A percentile compares a stretch with the other conserved stretches of the same genome.
Conservation (phyloP, 1,140 invertebrate genomes). For the Bombyx mori region ASM3026992v2 NC_085118.1:11432501-11433000, state of each 20-base stretch:
- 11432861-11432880: conserved; percentile 11
- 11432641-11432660: conserved; percentile 4
- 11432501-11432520: too few species aligned
- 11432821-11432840: conserved; percentile 12
- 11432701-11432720: conserved; percentile 27
- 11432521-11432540: too few species aligned
- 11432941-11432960: conserved; percentile 2
- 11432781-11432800: conserved; percentile 38
- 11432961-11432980: not conserved
- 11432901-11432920: too few species aligned
- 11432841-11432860: conserved; percentile 9
- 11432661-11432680: conserved; percentile 28
- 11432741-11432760: conserved; percentile 45
- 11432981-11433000: too few species aligned
- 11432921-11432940: too few species aligned
- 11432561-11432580: too few species aligned
- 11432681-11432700: conserved; percentile 21
- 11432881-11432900: conserved; percentile 15
- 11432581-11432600: too few species aligned
- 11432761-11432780: conserved; percentile 53
- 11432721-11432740: conserved; percentile 56
- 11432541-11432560: too few species aligned
- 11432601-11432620: too few species aligned
- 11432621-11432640: too few species aligned
- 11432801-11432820: conserved; percentile 24